phyloP scores from a whole-genome alignment of 1,140 invertebrate species.

The Drosophila cardini region DNA sequence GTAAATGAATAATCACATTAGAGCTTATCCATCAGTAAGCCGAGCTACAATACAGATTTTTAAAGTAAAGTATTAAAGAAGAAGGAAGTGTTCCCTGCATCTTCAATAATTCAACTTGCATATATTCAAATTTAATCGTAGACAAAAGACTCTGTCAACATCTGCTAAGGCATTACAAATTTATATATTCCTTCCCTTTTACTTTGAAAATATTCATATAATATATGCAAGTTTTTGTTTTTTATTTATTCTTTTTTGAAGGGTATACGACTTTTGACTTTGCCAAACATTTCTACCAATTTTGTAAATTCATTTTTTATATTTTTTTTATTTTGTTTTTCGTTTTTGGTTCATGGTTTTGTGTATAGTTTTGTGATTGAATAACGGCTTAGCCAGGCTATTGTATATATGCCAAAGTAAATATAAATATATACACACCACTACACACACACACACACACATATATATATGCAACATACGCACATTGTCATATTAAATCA shows the following conservation, averaged over 20 bases:
- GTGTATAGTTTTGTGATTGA: constrained; percentile 68
- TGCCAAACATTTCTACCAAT: not conserved
- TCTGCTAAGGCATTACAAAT: not conserved
- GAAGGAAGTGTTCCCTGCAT: no score
- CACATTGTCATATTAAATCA: constrained; percentile 75
- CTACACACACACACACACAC: constrained; percentile 6
- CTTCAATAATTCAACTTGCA: no score
- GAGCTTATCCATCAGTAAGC: not conserved
- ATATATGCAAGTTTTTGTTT: not conserved
- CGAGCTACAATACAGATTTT: not conserved
- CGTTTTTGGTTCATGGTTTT: constrained; percentile 30
- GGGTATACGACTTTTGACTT: constrained; percentile 26
- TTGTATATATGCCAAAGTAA: constrained; percentile 35
- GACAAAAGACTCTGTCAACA: not conserved
- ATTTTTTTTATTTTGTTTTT: constrained; percentile 21
- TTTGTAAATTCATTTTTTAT: constrained; percentile 29
- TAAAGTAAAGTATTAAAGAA: no score
- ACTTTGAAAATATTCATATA: not conserved
- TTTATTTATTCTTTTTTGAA: constrained; percentile 5
- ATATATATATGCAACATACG: constrained; percentile 6
- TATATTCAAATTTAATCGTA: not conserved
- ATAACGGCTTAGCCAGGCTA: constrained; percentile 68
- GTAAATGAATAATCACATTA: not conserved
- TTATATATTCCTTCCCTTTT: no score
- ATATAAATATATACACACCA: constrained; percentile 37